Conservation (phyloP, 2,113 vertebrate species). For the Dendropsophus ebraccatus region DNA sequence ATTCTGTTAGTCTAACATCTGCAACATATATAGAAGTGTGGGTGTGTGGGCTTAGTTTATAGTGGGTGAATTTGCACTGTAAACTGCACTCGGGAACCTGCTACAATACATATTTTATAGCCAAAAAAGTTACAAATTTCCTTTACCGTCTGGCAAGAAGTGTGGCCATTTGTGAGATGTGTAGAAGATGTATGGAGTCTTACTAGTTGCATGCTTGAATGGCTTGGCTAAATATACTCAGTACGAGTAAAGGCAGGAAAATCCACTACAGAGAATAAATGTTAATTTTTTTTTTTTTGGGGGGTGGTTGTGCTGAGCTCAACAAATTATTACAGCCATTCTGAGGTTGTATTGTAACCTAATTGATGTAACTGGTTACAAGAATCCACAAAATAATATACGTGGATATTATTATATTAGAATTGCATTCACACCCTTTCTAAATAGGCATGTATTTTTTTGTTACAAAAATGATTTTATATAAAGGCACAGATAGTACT, state of each 20-base stretch:
- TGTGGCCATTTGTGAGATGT: slow-evolving; percentile 3
- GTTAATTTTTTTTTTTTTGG: not conserved
- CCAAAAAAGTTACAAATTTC: slow-evolving; percentile 41
- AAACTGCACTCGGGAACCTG: slow-evolving; percentile 54
- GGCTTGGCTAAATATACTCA: not conserved
- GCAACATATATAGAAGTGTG: slow-evolving; percentile 54
- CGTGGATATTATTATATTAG: too few relatives aligned
- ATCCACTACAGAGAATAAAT: not conserved
- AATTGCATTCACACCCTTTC: too few relatives aligned
- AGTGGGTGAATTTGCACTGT: slow-evolving; percentile 46
- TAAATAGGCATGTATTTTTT: too few relatives aligned
- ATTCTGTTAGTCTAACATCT: slow-evolving; percentile 58
- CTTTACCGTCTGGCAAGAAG: slow-evolving; percentile 11
- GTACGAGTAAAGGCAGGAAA: not conserved
- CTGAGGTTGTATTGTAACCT: not conserved
- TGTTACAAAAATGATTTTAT: too few relatives aligned
- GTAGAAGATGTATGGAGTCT: not conserved
- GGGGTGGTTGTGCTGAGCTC: not conserved
- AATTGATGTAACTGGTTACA: too few relatives aligned
- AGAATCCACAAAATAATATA: too few relatives aligned
- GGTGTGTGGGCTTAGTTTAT: slow-evolving; percentile 57
- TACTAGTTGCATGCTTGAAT: not conserved
- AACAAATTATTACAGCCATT: not conserved
- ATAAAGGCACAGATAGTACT: too few relatives aligned
- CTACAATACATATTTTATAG: slow-evolving; percentile 56